Evolutionary conservation across 2,888 invertebrate species (phyloP), one percentile per base, ranked within the genome.

Genomic region (Encarsia formosa): DNA sequence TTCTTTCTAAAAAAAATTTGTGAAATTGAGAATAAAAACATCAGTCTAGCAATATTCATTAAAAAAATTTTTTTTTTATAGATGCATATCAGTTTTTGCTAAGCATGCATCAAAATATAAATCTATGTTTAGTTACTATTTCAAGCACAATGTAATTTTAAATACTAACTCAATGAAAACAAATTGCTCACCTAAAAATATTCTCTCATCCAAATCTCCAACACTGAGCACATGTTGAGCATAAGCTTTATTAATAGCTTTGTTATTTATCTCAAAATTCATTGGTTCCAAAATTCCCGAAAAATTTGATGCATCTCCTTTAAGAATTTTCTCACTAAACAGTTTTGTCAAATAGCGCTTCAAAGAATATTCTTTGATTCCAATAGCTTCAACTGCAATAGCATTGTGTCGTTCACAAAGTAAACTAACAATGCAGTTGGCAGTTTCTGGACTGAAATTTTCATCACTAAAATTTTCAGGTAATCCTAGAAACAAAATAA

Each of bases 191-290:
- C 89, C 88, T 66, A 95, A 80, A 77, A 98, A 93, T 74, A 98
- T 91, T 67, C 96, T 82, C 75, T 99, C 98, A 74, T 99, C 98
- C 74, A 98, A 91, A 74, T 96, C 94, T 1, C 96, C 95, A 55
- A 88, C 87, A 70, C 86, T 91, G 32, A 95, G 77, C 20, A 97
- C 88, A 74, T 88, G 91, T 46, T 89, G 88, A 70, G 96, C 96
- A 73, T 99, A 99, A 11, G 85, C 78, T 71, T 86, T 89, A 62
- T 88, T 90, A 32, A 96, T 77, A 61, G 87, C 85, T 77, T 88
- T 91, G 26, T 87, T 82, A 76, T 96, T 97, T 16, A 78, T 77
- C 63, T 95, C 94, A 77, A 94, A 95, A 67, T 84, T 83, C 13
- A 81, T 80, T 23, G 84, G 77, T 58, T 93, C 89, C 61, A 96